Evolutionary conservation across 2,797 vertebrate species (phyloP).

Genomic region (Lepilemur ruficaudatus): DNA sequence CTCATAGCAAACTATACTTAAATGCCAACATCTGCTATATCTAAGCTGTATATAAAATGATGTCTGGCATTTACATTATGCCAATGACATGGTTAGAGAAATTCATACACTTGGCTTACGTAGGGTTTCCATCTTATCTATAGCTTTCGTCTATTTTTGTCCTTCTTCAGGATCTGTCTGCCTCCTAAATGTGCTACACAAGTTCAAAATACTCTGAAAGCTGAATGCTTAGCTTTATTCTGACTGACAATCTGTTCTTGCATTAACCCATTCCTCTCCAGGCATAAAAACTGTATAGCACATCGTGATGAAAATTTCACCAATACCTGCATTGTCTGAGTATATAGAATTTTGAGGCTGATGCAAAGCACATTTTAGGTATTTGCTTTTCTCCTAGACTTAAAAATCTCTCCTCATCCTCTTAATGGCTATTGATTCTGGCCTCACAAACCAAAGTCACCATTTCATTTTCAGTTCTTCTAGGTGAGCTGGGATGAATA

Average conservation of each 20-base stretch:
- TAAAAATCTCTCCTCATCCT: slow-evolving; percentile 76
- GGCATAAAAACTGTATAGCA: not conserved
- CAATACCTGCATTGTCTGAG: not conserved
- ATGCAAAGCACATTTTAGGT: slow-evolving; percentile 62
- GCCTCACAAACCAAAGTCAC: slow-evolving; percentile 75
- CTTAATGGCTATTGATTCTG: slow-evolving; percentile 85
- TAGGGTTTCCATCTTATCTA: slow-evolving; percentile 37
- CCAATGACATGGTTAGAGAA: slow-evolving; percentile 65
- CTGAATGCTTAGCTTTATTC: slow-evolving; percentile 27
- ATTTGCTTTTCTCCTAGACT: not conserved
- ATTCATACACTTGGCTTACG: slow-evolving; percentile 34
- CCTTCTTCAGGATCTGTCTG: not conserved
- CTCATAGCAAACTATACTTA: slow-evolving; percentile 69
- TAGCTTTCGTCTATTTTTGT: slow-evolving; percentile 52
- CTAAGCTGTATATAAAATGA: slow-evolving; percentile 62
- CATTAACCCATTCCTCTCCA: slow-evolving; percentile 20
- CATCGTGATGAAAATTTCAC: not conserved
- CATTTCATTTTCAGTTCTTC: slow-evolving; percentile 80
- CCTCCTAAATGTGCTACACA: not conserved
- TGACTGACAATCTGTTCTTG: not conserved
- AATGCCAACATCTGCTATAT: slow-evolving; percentile 73
- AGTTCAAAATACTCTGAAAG: slow-evolving; percentile 36
- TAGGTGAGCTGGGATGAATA: slow-evolving; percentile 73
- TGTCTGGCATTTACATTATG: slow-evolving; percentile 74
- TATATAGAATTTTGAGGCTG: slow-evolving; percentile 58